Percentiles rank a stretch among this genome's conserved stretches.
phyloP scores from a whole-genome alignment of 2,113 vertebrate species.

The Sakesphorus luctuosus region DNA sequence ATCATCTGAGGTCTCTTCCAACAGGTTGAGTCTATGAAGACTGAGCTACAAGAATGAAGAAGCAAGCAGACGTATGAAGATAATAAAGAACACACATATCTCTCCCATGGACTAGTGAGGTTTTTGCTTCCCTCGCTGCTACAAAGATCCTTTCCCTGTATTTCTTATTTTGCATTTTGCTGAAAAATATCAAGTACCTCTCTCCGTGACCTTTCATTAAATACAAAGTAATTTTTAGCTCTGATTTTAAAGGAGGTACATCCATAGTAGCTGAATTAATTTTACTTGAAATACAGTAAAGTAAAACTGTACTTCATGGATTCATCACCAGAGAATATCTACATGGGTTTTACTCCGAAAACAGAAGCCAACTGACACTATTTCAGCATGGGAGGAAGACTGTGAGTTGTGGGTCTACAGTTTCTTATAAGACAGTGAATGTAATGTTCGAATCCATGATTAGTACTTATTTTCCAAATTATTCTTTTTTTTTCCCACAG shows the following conservation, averaged over 20 bases:
- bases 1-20: too few species aligned
- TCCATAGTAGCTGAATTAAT: background rate
- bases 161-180: background rate
- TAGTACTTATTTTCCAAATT: background rate
- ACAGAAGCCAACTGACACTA: background rate
- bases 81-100: too few species aligned
- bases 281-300: background rate
- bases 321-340: background rate
- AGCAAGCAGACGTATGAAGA: too few species aligned
- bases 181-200: background rate
- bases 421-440: background rate
- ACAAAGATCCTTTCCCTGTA: background rate
- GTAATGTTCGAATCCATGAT: background rate
- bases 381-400: background rate
- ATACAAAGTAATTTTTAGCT: background rate
- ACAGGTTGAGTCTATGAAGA: too few species aligned
- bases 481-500: fast-evolving
- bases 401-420: background rate
- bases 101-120: too few species aligned
- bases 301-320: background rate
- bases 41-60: too few species aligned
- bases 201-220: background rate
- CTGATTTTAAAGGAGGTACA: background rate
- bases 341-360: background rate
- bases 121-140: too few species aligned